These are phyloP conservation scores for Tetranychus piercei DNA, from an alignment of 2,888 invertebrate species.

Conservation along the genomic window DNA sequence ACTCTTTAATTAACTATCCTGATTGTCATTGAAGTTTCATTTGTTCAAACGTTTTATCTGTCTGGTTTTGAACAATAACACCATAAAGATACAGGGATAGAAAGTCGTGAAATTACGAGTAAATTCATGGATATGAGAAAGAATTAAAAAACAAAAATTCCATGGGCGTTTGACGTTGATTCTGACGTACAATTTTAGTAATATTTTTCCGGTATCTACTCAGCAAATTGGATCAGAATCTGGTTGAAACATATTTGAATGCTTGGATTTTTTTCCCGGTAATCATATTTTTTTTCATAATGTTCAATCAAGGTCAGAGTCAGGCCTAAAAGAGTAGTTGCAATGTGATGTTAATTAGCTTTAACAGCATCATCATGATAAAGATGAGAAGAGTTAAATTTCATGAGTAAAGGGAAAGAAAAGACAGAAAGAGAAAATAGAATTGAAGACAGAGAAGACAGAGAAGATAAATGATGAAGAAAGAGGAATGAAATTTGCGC, in stretches of 20 bases:
- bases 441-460: conserved; percentile 1
- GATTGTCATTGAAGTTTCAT: background rate
- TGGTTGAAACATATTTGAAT: background rate
- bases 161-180: background rate
- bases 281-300: background rate
- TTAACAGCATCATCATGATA: background rate
- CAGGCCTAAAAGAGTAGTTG: background rate
- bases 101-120: background rate
- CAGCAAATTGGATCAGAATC: background rate
- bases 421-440: background rate
- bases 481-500: background rate
- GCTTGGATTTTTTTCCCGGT: background rate
- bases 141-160: background rate
- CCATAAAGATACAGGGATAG: background rate
- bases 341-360: background rate
- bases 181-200: background rate
- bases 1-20: background rate
- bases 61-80: background rate
- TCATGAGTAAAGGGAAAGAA: background rate
- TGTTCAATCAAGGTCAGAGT: background rate
- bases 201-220: background rate
- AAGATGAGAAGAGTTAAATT: too few species aligned
- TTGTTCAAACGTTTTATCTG: background rate
- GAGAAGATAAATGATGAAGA: conserved; percentile 1
- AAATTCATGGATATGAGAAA: background rate